Evolutionary conservation across 2,797 vertebrate genomes (phyloP), one percentile per base, ranked within the genome.

Genomic region (Acanthiza pusilla): DNA sequence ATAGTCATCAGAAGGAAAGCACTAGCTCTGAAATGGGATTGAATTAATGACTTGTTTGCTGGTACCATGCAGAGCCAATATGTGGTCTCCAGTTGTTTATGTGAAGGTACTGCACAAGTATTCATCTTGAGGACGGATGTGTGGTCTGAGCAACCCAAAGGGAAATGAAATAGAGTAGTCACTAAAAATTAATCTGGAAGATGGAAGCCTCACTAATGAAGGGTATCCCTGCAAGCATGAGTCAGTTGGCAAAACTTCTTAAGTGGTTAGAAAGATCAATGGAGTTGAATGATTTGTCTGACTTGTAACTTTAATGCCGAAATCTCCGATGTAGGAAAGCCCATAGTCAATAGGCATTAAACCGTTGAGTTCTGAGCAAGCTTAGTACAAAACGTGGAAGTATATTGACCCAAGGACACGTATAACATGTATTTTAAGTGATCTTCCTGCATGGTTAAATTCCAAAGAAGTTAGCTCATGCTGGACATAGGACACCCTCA

Each of bases 251-350:
- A 93, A 85, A 94, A 96, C 90, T 94, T 96, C 94, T 65, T 95
- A 93, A 96, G 96, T 95, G 96, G 94, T 96, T 96, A 96, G 91
- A 92, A 94, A 67, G 94, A 97, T 96, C 96, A 90, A 95, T 96
- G 50, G 63, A 60, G 16, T 74, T 91, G 90, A 96, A 92, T 81
- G 93, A 91, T 95, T 93, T 6, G 26, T 96, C 91, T 89, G 89
- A 74, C 88, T 94, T 66, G 45, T 74, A 83, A 50, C 88, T 87
- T 92, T 84, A 84, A 85, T 78, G 92, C 75, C 80, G 83, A 74
- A 80, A 85, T 93, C 91, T 93, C 80, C 50, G 34, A 1, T 62
- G 65, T 60, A 83, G 91, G 85, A 82, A 83, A 75, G n/a, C 76
- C 88, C 68, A 16, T 63, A 27, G 75, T 91, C 88, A 85, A 85